Conservation (phyloP, 2,797 vertebrate species). For the Takifugu ocellatus region DNA sequence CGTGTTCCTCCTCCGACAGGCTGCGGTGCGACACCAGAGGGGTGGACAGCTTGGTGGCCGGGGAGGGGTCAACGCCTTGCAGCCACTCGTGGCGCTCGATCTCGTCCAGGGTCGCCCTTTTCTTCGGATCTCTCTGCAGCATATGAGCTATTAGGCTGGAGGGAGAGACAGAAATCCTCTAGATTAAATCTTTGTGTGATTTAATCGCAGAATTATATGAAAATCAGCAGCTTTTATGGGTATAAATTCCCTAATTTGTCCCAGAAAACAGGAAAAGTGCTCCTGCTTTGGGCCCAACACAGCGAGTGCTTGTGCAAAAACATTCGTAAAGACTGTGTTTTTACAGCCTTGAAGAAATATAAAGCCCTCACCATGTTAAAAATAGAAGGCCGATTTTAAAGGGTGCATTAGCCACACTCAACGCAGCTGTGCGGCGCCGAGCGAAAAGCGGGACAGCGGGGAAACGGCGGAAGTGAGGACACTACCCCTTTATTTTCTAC, state of each 20-base stretch:
- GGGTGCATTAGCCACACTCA: slow-evolving; percentile 66
- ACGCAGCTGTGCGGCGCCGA: slow-evolving; percentile 48
- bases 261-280: not conserved
- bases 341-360: slow-evolving; percentile 17
- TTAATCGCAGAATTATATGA: no score
- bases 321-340: slow-evolving; percentile 10
- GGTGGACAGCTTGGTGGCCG: slow-evolving; percentile 91
- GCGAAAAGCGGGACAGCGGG: slow-evolving; percentile 45
- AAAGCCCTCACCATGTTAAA: slow-evolving; percentile 50
- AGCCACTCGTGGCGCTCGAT: slow-evolving; percentile 90
- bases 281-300: not conserved
- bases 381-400: slow-evolving; percentile 58
- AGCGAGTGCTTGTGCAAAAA: not conserved
- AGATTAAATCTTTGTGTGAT: no score
- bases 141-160: slow-evolving; percentile 88
- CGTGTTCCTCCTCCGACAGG: slow-evolving; percentile 91
- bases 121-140: slow-evolving; percentile 92
- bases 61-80: slow-evolving; percentile 91
- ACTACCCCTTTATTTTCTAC: slow-evolving; percentile 32
- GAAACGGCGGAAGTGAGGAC: slow-evolving; percentile 24
- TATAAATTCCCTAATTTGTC: no score
- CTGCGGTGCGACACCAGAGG: slow-evolving; percentile 92
- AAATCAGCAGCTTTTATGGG: no score
- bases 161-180: slow-evolving; percentile 1
- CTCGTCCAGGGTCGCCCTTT: slow-evolving; percentile 88